Base-by-base conservation (phyloP, 2,797 vertebrate species). In the Huso huso region DNA sequence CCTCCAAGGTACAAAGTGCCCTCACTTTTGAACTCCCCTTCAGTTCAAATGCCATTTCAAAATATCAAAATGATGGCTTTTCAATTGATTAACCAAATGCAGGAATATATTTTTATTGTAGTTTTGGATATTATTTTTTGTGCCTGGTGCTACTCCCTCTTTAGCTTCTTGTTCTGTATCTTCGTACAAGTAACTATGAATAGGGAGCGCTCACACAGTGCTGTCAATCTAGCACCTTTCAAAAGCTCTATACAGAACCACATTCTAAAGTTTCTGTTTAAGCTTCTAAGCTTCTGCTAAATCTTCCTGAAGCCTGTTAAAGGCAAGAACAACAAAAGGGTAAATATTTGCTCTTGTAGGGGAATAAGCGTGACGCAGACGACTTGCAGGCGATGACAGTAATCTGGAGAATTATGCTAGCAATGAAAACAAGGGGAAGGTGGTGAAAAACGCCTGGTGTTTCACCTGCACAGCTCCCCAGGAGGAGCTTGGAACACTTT, bases 291-390 rank as follows among this genome's bases (percentile, higher is more conserved):
- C 49, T n/a, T 12, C 18, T 52, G 11, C 18, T 37, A 11, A 49
- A 8, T 1, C n/a, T 60, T 23, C 48, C 48, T 12, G 13, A 7
- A 72, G 63, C 51, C 8, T 68, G 57, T 72, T 70, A 69, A 74
- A 78, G 78, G 75, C 67, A 66, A 67, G 66, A 72, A 80, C 80
- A 77, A 15, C 57, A 62, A 15, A 71, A 70, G 37, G 66, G 69
- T 74, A 76, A 81, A 71, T 78, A 75, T 66, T 67, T 68, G 64
- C 71, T 75, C 74, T 75, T 74, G 71, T 60, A 70, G 67, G 63
- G 74, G 78, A 81, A 70, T 72, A 12, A 1, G 69, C 73, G 59
- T 79, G 76, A 77, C 73, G 75, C 64, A 66, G 71, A 64, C 48
- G 50, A 51, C 67, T n/a, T 1, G 48, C 18, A 68, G 48, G 51